These are phyloP conservation scores for Bradypodion ventrale DNA, from an alignment of 2,797 vertebrate genomes.

Conservation along the genomic window DNA sequence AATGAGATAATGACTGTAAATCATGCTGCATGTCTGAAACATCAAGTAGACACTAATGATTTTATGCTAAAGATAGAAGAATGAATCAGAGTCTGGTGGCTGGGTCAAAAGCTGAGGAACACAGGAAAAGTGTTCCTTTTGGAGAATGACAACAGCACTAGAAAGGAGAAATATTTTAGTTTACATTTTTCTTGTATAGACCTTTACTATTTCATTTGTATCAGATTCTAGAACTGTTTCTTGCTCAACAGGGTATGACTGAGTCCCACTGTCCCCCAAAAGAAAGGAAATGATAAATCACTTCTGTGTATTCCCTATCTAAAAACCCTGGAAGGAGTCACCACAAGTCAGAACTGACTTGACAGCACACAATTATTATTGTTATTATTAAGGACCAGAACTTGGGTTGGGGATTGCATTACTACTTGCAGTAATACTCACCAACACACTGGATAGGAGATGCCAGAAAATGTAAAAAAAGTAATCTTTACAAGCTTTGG, in stretches of 20 bases:
- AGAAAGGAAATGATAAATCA: no score
- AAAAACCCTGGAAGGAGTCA: no score
- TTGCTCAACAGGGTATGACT: neutral
- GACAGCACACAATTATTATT: no score
- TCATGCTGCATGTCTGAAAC: constrained; percentile 4
- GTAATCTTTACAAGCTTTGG: no score
- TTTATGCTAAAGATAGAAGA: constrained; percentile 24
- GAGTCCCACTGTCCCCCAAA: neutral
- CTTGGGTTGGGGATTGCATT: neutral
- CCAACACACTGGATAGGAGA: no score
- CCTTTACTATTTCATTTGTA: neutral
- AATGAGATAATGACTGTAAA: constrained; percentile 27
- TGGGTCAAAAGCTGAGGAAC: constrained; percentile 1
- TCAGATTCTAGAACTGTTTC: neutral
- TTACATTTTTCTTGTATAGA: neutral
- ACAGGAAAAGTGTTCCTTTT: neutral
- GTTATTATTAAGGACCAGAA: neutral
- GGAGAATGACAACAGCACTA: neutral
- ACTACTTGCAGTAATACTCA: no score
- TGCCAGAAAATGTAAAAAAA: no score
- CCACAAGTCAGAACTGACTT: no score
- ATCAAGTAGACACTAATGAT: constrained; percentile 22
- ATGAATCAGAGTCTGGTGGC: neutral
- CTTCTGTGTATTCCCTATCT: no score
- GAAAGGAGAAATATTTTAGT: neutral